A percentile compares a stretch with the other conserved stretches of the same genome.
Conservation (phyloP, 2,888 invertebrate genomes). For the Macaria liturata region DNA sequence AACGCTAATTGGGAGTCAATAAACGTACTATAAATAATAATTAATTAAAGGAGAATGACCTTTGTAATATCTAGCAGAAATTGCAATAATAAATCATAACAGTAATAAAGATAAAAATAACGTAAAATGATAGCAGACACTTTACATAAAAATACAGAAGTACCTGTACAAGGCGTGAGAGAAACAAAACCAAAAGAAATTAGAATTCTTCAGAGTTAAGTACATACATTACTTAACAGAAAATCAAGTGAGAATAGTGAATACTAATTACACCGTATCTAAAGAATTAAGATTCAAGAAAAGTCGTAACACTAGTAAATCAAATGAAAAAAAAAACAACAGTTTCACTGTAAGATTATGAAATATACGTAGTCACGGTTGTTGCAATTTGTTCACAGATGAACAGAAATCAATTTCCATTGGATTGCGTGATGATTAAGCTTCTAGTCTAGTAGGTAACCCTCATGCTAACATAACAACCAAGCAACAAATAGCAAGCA, state of each 20-base stretch:
- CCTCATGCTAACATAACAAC: slow-evolving; percentile 27
- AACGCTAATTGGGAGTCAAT: slow-evolving; percentile 14
- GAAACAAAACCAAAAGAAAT: no score
- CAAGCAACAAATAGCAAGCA: slow-evolving; percentile 5
- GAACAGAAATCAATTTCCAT: slow-evolving; percentile 39
- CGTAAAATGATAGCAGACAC: no score
- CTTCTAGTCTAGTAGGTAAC: slow-evolving; percentile 31
- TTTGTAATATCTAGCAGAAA: no score
- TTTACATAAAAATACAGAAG: no score
- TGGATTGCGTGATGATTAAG: slow-evolving; percentile 41
- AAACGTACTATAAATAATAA: not conserved
- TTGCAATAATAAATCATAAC: no score
- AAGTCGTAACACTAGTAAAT: slow-evolving; percentile 4
- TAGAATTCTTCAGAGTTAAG: no score
- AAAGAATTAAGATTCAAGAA: slow-evolving; percentile 1
- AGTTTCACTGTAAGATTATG: slow-evolving; percentile 33
- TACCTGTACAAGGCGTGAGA: no score
- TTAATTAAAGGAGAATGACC: not conserved
- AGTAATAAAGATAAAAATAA: no score
- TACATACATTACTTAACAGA: no score
- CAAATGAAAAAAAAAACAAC: slow-evolving; percentile 1
- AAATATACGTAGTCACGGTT: slow-evolving; percentile 44
- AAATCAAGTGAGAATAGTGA: no score
- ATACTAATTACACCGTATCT: no score
- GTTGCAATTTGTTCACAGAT: slow-evolving; percentile 37